These are phyloP conservation scores for Montipora sp. DNA, from an alignment of 64 coral and sea anemone genomes.

Conservation along the genomic window DNA sequence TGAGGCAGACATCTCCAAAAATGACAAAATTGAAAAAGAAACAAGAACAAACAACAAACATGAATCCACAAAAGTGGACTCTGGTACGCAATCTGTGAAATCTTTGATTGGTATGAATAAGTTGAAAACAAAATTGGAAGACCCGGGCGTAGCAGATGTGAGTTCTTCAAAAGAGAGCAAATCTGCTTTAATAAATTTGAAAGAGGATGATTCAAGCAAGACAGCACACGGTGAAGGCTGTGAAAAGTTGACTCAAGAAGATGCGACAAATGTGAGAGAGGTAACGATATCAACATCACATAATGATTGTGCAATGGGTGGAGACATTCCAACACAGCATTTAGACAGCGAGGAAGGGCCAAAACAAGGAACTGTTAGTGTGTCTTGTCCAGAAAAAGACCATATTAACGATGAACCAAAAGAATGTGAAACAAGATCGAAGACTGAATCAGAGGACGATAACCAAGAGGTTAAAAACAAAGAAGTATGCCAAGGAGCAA, in stretches of 20 bases:
- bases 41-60: background rate
- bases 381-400: background rate
- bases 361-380: background rate
- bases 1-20: background rate
- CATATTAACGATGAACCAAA: background rate
- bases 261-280: background rate
- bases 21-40: background rate
- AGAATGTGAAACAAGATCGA: background rate
- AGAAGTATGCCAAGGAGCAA: background rate
- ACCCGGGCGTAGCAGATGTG: background rate
- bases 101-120: constrained; percentile 80
- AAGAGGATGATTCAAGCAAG: background rate
- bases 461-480: constrained; percentile 1
- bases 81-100: constrained; percentile 73
- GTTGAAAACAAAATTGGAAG: constrained; percentile 46
- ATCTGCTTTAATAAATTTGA: background rate
- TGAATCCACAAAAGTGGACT: constrained; percentile 31
- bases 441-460: background rate
- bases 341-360: background rate
- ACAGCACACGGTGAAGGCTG: background rate
- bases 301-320: background rate
- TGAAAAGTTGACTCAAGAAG: background rate
- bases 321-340: background rate
- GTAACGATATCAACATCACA: background rate
- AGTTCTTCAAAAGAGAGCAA: background rate